phyloP scores from a whole-genome alignment of 2,113 vertebrate species.

The Poecile atricapillus region DNA sequence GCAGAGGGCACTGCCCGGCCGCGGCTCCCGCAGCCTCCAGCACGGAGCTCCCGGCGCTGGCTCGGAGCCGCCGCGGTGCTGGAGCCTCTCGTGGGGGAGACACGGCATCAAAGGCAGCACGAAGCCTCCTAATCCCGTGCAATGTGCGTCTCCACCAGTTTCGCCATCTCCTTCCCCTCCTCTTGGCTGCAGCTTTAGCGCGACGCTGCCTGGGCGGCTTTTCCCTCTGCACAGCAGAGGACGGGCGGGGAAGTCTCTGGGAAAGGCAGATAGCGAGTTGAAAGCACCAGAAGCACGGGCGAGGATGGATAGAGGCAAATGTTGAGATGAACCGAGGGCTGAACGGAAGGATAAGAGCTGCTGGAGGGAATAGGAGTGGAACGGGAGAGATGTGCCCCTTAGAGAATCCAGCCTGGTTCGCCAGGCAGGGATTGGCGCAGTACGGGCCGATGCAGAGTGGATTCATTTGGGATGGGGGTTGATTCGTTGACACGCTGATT shows the following conservation, averaged over 20 bases:
- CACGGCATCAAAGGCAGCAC: background rate
- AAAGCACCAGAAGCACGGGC: background rate
- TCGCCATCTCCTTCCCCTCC: background rate
- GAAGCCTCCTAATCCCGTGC: background rate
- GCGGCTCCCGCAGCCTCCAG: background rate
- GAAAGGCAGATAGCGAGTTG: background rate
- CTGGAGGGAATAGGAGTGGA: background rate
- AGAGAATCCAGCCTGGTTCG: fast-evolving
- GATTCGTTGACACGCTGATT: fast-evolving
- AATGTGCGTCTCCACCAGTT: background rate
- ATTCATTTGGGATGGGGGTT: background rate
- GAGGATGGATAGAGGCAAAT: background rate
- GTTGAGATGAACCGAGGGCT: background rate
- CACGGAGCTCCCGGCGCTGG: background rate
- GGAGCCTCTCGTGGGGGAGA: background rate
- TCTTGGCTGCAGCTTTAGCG: background rate
- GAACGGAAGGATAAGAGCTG: background rate
- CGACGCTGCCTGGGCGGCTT: background rate
- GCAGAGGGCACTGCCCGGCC: conserved; percentile 40
- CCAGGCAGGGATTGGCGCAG: background rate
- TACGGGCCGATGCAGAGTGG: background rate
- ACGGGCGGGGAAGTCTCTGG: background rate
- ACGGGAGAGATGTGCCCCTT: fast-evolving
- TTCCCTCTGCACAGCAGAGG: background rate
- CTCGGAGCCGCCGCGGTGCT: background rate